phyloP scores from a whole-genome alignment of 2,113 vertebrate species.

The Oreochromis aureus region DNA sequence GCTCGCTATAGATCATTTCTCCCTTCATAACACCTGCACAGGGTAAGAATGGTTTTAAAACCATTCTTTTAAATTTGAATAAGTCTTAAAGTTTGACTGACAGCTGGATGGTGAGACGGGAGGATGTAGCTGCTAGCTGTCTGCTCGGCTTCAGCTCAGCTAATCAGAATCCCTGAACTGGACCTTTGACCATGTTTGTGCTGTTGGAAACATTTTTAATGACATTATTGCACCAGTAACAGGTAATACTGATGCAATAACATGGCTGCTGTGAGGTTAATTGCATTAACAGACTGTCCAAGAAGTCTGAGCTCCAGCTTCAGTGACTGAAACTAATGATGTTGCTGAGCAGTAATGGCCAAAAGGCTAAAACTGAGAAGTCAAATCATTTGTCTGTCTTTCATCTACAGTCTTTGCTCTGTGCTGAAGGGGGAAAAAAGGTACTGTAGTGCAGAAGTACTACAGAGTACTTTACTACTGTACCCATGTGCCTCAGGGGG shows the following conservation, averaged over 20 bases:
- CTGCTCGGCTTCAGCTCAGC: not conserved
- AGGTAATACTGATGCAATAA: not conserved
- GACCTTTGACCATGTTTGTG: not conserved
- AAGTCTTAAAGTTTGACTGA: not conserved
- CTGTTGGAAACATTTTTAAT: not conserved
- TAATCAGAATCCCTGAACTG: not conserved
- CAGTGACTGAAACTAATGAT: not conserved
- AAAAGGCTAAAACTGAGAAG: fast-evolving
- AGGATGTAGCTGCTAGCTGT: not conserved
- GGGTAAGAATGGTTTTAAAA: not conserved
- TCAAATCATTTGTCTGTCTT: not conserved
- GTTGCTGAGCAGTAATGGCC: not conserved
- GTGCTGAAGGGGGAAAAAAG: fast-evolving
- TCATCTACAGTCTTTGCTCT: not conserved
- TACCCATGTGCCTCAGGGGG: not conserved
- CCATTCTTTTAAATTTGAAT: not conserved
- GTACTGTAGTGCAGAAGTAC: not conserved
- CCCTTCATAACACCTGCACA: not conserved
- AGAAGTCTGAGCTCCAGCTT: not conserved
- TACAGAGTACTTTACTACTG: not conserved
- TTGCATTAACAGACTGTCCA: not conserved
- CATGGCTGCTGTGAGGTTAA: not conserved
- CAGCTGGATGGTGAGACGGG: not conserved
- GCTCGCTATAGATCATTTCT: not conserved
- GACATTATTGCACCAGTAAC: not conserved